A percentile compares a stretch with the other conserved stretches of the same genome.
These are phyloP conservation scores for Coilia nasus DNA, from an alignment of 2,797 vertebrate genomes.

Conservation along the genomic window DNA sequence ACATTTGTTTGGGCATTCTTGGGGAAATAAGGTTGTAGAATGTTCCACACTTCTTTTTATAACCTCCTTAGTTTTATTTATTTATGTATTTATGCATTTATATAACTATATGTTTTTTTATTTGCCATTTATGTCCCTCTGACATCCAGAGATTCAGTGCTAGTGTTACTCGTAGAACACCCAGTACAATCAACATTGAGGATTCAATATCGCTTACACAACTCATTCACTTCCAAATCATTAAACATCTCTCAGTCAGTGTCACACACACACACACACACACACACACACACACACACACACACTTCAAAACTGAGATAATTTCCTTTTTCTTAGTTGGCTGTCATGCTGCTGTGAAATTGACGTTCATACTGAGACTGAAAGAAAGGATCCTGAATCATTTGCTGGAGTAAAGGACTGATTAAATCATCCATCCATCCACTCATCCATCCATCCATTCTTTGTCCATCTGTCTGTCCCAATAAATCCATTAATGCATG, in stretches of 20 bases:
- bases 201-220: constrained; percentile 22
- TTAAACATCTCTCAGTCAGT: not conserved
- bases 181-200: constrained; percentile 61
- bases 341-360: not conserved
- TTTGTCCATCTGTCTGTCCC: constrained; percentile 45
- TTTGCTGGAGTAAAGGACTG: not conserved
- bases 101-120: not conserved
- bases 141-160: constrained; percentile 68
- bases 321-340: not conserved
- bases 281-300: constrained; percentile 44
- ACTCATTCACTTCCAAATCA: not conserved
- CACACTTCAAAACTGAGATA: constrained; percentile 39
- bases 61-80: not conserved
- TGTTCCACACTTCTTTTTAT: not conserved
- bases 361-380: not conserved
- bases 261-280: constrained; percentile 3
- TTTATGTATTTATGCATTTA: not conserved
- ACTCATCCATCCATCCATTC: constrained; percentile 48
- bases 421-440: constrained; percentile 44
- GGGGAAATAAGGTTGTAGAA: too few species aligned
- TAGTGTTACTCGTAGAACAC: constrained; percentile 65
- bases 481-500: not conserved
- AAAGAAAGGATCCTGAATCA: not conserved
- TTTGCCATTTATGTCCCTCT: constrained; percentile 46
- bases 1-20: too few species aligned